Base-by-base conservation (phyloP, 1,140 invertebrate species). In the Drosophila kohkoa region DNA sequence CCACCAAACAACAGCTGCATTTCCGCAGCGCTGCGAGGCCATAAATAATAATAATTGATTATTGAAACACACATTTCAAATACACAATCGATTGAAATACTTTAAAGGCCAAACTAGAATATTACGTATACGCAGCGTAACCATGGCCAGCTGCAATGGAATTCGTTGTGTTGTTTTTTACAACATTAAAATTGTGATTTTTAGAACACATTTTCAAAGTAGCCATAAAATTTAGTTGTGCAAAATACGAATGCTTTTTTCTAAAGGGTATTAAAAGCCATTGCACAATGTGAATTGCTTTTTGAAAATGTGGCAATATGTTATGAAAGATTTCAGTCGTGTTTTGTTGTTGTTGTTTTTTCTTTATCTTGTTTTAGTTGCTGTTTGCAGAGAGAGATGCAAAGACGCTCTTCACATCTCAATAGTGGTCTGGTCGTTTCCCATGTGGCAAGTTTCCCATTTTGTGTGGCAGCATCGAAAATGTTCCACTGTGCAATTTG, bases 41-140 rank as follows among this genome's bases (percentile, higher is more conserved):
- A 48, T 38, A 60, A 68, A 38, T 51, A 60, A 48, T 25, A 46
- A 52, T 13, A 16, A 54, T 68, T 59, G 65, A 59, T 68, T 59
- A 38, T 38, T 8, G 2, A 8, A 41, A 51, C 48, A 20, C 25
- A 32, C 20, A 58, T 46, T 20, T 16, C 46, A 11, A 54, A 66
- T 41, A 32, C 30, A 51, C 30, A 51, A 51, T 54, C 60, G 20
- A 38, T 54, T 7, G 51, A 38, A 46, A n/a, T 30, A 13, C n/a
- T 13, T 43, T 43, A 13, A 43, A 43, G 41, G 41, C n/a, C n/a
- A 43, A 25, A n/a, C 41, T 6, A 7, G 11, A 43, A 43, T 13
- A 43, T 43, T 43, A 13, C 41, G 41, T 7, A 43, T 43, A 43
- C 41, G 41, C 41, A 3, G 41, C 11, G 41, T 43, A 13, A n/a